Conservation (phyloP, 2,888 invertebrate species). For the Caenorhabditis sp. region DNA sequence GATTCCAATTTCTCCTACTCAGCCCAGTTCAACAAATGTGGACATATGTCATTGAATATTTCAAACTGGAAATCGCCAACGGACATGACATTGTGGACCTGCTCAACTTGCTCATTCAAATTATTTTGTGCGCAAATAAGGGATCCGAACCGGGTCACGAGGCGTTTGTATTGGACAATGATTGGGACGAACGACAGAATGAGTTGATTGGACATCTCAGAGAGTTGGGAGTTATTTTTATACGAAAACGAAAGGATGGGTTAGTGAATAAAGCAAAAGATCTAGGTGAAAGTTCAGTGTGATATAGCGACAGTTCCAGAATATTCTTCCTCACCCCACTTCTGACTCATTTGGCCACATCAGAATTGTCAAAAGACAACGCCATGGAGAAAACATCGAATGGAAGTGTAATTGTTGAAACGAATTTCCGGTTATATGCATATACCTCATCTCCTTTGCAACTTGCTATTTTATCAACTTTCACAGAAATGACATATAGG, state of each 20-base stretch:
- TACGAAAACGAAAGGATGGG: conserved; percentile 68
- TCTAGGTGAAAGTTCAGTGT: not conserved
- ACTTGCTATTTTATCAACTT: conserved; percentile 89
- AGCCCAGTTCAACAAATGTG: conserved; percentile 93
- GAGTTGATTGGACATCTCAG: conserved; percentile 92
- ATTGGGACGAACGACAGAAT: conserved; percentile 54
- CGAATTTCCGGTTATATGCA: conserved; percentile 93
- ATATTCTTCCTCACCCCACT: conserved; percentile 66
- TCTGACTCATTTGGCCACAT: conserved; percentile 49
- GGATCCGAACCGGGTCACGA: conserved; percentile 44
- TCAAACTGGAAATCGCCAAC: conserved; percentile 42
- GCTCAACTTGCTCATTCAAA: conserved; percentile 48
- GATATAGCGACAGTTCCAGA: conserved; percentile 27
- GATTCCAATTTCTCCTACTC: conserved; percentile 93
- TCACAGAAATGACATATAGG: conserved; percentile 87
- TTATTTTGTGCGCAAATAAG: conserved; percentile 46
- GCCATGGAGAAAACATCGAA: conserved; percentile 24
- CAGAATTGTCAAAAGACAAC: conserved; percentile 32
- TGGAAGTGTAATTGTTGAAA: conserved; percentile 92
- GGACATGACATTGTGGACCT: conserved; percentile 44
- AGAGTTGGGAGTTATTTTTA: conserved; percentile 94
- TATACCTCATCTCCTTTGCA: conserved; percentile 86
- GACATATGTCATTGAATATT: conserved; percentile 84
- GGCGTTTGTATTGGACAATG: conserved; percentile 41
- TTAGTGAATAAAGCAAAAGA: too few species aligned